phyloP scores from a whole-genome alignment of 2,113 vertebrate species.

The Myrmecobius fasciatus region DNA sequence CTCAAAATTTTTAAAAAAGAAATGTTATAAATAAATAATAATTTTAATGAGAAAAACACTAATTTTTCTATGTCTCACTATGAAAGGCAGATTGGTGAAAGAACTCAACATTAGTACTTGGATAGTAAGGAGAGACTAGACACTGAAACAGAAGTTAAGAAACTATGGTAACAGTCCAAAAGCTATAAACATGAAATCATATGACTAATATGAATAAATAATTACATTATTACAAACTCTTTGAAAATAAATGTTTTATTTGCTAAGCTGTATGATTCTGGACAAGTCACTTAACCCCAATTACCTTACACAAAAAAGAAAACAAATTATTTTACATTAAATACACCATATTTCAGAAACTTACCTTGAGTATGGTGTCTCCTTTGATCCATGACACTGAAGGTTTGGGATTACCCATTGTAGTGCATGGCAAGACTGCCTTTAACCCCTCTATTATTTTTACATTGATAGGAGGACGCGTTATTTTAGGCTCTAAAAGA shows the following conservation, averaged over 20 bases:
- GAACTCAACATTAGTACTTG: neutral
- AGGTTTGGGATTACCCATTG: constrained; percentile 96
- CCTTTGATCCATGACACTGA: constrained; percentile 97
- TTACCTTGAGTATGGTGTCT: constrained; percentile 91
- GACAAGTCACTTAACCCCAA: too few species aligned
- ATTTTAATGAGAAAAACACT: neutral
- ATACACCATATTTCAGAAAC: constrained; percentile 37
- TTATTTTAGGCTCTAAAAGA: constrained; percentile 95
- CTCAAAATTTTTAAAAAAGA: neutral
- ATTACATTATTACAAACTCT: neutral
- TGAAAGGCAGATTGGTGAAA: neutral
- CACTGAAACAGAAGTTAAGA: neutral
- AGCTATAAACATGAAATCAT: neutral
- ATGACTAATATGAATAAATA: neutral
- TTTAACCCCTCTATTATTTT: constrained; percentile 95
- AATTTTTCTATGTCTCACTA: neutral
- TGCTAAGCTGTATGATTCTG: too few species aligned
- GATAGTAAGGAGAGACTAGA: neutral
- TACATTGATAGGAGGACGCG: constrained; percentile 92
- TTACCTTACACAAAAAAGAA: too few species aligned
- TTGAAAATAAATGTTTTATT: neutral
- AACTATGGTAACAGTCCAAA: neutral
- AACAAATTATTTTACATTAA: neutral
- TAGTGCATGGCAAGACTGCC: constrained; percentile 94
- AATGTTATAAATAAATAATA: neutral